Evolutionary conservation across 2,797 vertebrate genomes (phyloP), one percentile per base, ranked within the genome.

Genomic region (Hipposideros larvatus): DNA sequence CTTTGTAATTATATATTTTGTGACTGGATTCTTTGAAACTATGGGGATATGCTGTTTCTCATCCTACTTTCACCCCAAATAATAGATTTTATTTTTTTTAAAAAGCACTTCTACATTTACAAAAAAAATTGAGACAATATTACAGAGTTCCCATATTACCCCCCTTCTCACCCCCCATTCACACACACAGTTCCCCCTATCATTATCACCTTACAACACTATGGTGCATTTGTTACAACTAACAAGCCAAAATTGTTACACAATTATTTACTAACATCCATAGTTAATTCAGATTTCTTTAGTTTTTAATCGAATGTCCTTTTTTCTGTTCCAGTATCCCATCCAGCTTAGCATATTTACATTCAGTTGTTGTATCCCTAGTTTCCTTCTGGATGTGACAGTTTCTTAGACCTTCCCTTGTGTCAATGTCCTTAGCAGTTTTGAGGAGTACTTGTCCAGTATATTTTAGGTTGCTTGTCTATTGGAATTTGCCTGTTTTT

Each of bases 1-100:
- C 46, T 75, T 89, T 77, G 41, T 73, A 89, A 78, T 59, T 77
- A 37, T 0, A 6, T 55, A 66, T 74, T 43, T 80, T 74, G 4
- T 93, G 31, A 21, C 48, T 65, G n/a, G 16, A 59, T 48, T 87
- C 26, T 87, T 84, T 75, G 13, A 83, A 14, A 71, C 61, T 70
- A 22, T 63, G 19, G 1, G 31, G 77, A 82, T 70, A 78, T 10
- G 7, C 19, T 65, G 0, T 87, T 86, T 48, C 59, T 87, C 2
- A 66, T 71, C 48, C 43, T 66, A 41, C 28, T 95, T 92, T 87
- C 7, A 74, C 34, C 21, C 19, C 34, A 90, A 84, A 82, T 75
- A 75, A 68, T 68, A 46, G 19, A 37, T 14, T 80, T 78, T 31
- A 80, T 14, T 51, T 37, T 91, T 82, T 87, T 93, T 61, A 77